phyloP scores from a whole-genome alignment of 2,888 invertebrate species.

The Petrolisthes manimaculis region DNA sequence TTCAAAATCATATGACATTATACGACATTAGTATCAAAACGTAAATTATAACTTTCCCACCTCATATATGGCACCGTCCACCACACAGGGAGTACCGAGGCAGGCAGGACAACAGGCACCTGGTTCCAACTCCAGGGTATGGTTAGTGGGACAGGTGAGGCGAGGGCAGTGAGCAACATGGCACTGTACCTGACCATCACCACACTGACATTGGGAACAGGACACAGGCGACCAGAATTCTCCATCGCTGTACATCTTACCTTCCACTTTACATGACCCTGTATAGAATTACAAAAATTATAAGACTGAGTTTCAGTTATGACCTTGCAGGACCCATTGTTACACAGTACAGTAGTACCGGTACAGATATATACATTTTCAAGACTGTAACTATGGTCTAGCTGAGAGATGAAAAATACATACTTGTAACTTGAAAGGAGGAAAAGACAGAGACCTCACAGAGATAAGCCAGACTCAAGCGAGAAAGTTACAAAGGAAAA shows the following conservation, averaged over 20 bases:
- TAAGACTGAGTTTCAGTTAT: not conserved
- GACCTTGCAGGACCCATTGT: not conserved
- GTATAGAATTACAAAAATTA: not conserved
- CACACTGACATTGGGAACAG: slow-evolving; percentile 63
- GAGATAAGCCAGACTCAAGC: too few relatives aligned
- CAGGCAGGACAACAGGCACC: slow-evolving; percentile 63
- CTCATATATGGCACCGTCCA: slow-evolving; percentile 42
- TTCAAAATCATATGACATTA: too few relatives aligned
- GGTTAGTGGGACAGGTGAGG: slow-evolving; percentile 60
- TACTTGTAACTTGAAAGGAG: too few relatives aligned
- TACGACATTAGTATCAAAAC: too few relatives aligned
- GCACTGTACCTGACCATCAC: slow-evolving; percentile 55
- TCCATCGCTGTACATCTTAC: slow-evolving; percentile 45
- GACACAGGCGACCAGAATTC: slow-evolving; percentile 62
- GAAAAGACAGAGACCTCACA: too few relatives aligned
- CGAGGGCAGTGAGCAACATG: slow-evolving; percentile 61
- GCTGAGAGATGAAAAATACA: too few relatives aligned
- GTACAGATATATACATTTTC: not conserved
- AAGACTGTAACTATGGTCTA: not conserved
- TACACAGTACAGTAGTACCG: not conserved
- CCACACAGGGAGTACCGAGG: slow-evolving; percentile 52
- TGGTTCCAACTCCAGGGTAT: slow-evolving; percentile 45
- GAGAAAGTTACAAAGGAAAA: too few relatives aligned
- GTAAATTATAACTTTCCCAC: slow-evolving; percentile 24
- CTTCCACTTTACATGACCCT: slow-evolving; percentile 54